Evolutionary conservation across 2,888 invertebrate species (phyloP).

Genomic region (Chalcis sispes): DNA sequence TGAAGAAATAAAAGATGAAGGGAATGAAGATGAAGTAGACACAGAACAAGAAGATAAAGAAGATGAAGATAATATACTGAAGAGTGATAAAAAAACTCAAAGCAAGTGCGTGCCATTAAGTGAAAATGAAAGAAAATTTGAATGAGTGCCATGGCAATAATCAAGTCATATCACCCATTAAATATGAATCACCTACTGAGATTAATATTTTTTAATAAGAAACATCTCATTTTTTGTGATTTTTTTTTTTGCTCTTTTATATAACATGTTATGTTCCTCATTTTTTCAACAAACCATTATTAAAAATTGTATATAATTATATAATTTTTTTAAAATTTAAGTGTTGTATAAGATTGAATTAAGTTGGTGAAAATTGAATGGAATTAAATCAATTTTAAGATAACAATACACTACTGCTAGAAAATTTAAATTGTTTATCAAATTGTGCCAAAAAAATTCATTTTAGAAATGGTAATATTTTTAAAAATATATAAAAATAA

Average conservation of each 20-base stretch:
- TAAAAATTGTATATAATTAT: conserved; percentile 52
- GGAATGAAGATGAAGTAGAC: conserved; percentile 55
- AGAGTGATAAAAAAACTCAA: conserved; percentile 64
- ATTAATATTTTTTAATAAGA: conserved; percentile 58
- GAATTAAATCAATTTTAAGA: conserved; percentile 22
- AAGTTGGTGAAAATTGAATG: conserved; percentile 3
- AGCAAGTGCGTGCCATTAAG: conserved; percentile 74
- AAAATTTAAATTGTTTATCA: conserved; percentile 31
- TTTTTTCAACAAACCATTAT: conserved; percentile 39
- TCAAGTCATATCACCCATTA: conserved; percentile 56
- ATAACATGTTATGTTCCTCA: conserved; percentile 36
- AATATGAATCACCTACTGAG: conserved; percentile 56
- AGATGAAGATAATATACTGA: conserved; percentile 55
- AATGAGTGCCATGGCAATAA: conserved; percentile 62
- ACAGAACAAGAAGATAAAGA: conserved; percentile 60
- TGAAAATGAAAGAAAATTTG: conserved; percentile 67
- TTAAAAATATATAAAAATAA: conserved; percentile 15
- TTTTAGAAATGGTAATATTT: conserved; percentile 12
- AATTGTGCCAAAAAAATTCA: conserved; percentile 49
- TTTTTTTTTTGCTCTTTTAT: conserved; percentile 51
- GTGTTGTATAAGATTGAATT: background rate
- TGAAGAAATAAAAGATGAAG: conserved; percentile 59
- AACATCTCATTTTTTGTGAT: conserved; percentile 59
- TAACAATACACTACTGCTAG: conserved; percentile 44
- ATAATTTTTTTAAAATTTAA: conserved; percentile 27